Evolutionary conservation across 2,888 invertebrate species (phyloP).

Genomic region (Eupithecia tripunctaria): DNA sequence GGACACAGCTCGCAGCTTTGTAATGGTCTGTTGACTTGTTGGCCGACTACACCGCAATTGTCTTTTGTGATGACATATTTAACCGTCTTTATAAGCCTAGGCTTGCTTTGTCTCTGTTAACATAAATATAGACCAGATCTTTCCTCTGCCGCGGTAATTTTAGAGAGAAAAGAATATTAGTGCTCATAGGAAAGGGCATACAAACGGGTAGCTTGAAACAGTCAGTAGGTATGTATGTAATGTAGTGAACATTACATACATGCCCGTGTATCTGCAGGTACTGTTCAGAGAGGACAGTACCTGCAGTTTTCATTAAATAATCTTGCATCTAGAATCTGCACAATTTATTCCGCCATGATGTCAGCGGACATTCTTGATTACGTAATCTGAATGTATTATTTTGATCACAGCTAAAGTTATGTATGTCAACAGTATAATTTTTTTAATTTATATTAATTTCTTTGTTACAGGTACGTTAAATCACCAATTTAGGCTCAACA

Average conservation of each 20-base stretch:
- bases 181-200: neutral
- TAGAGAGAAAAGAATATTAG: neutral
- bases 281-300: conserved; percentile 13
- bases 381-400: conserved; percentile 48
- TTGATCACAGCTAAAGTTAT: conserved; percentile 32
- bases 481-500: neutral
- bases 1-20: neutral
- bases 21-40: neutral
- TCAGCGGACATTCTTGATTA: conserved; percentile 57
- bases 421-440: neutral
- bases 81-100: neutral
- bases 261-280: no score
- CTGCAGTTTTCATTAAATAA: conserved; percentile 42
- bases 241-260: no score
- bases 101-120: neutral
- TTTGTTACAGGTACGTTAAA: conserved; percentile 33
- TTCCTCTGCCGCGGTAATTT: neutral
- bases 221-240: no score
- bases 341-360: conserved; percentile 50
- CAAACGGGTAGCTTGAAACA: no score
- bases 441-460: neutral
- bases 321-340: conserved; percentile 48
- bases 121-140: neutral
- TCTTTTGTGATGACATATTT: neutral
- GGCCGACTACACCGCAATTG: neutral